Evolutionary conservation across 2,113 vertebrate species (phyloP).

Genomic region (Clinocottus analis): DNA sequence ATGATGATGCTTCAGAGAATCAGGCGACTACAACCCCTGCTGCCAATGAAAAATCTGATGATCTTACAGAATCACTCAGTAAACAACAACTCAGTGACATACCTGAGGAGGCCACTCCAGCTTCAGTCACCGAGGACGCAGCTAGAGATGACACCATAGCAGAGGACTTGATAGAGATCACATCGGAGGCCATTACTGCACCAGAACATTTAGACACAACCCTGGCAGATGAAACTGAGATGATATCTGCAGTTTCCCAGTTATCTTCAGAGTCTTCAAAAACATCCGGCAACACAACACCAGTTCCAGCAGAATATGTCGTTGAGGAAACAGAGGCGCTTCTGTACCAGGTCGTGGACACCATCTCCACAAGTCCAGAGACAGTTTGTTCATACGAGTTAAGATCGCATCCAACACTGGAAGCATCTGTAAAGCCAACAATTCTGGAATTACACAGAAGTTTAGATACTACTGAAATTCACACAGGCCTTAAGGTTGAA

Average conservation of each 20-base stretch:
- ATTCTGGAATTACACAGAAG: slow-evolving; percentile 40
- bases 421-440: slow-evolving; percentile 48
- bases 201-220: slow-evolving; percentile 83
- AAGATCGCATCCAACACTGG: slow-evolving; percentile 47
- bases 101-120: slow-evolving; percentile 72
- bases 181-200: slow-evolving; percentile 87
- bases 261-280: slow-evolving; percentile 84
- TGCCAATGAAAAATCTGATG: slow-evolving; percentile 72
- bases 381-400: slow-evolving; percentile 40
- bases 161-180: slow-evolving; percentile 84
- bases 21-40: slow-evolving; percentile 11
- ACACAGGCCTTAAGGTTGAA: slow-evolving; percentile 51
- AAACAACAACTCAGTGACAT: slow-evolving; percentile 84
- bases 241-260: slow-evolving; percentile 93
- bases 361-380: slow-evolving; percentile 70
- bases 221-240: slow-evolving; percentile 87
- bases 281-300: slow-evolving; percentile 90
- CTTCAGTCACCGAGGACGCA: slow-evolving; percentile 69
- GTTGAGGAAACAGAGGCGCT: slow-evolving; percentile 81
- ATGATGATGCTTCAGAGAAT: slow-evolving; percentile 22
- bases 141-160: slow-evolving; percentile 78
- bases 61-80: slow-evolving; percentile 70
- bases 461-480: slow-evolving; percentile 50
- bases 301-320: slow-evolving; percentile 80
- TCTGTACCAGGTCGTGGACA: slow-evolving; percentile 86